A percentile compares a stretch with the other conserved stretches of the same genome.
Conservation (phyloP, 2,888 invertebrate species). For the Platycnemis pennipes region DNA sequence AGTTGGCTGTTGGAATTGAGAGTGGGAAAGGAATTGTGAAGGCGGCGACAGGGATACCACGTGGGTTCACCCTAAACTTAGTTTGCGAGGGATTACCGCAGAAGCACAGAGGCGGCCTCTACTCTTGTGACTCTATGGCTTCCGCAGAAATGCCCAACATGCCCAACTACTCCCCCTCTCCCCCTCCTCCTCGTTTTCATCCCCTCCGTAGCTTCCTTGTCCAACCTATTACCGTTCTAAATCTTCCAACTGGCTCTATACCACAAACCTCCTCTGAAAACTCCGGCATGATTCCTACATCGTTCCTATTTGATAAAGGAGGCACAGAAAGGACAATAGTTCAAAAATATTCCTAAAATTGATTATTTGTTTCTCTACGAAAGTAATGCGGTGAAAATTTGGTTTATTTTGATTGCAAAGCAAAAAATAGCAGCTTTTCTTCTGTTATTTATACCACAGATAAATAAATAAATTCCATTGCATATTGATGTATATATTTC, state of each 20-base stretch:
- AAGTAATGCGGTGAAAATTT: too few species aligned
- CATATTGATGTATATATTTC: too few species aligned
- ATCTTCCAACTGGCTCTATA: neutral
- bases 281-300: neutral
- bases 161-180: neutral
- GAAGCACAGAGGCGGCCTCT: conserved; percentile 33
- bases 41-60: conserved; percentile 2
- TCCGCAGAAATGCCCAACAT: conserved; percentile 35
- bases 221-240: neutral
- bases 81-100: conserved; percentile 49
- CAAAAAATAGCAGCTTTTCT: too few species aligned
- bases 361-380: too few species aligned
- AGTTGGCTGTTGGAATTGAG: neutral
- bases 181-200: neutral
- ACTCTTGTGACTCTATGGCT: conserved; percentile 53
- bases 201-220: neutral
- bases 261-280: neutral
- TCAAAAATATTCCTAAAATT: too few species aligned
- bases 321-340: too few species aligned
- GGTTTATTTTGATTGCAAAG: too few species aligned
- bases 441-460: too few species aligned
- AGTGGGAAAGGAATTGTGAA: neutral
- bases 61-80: conserved; percentile 43
- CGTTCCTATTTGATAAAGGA: neutral
- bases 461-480: too few species aligned